Conservation (phyloP, 2,888 invertebrate species). For the Thyatira batis region DNA sequence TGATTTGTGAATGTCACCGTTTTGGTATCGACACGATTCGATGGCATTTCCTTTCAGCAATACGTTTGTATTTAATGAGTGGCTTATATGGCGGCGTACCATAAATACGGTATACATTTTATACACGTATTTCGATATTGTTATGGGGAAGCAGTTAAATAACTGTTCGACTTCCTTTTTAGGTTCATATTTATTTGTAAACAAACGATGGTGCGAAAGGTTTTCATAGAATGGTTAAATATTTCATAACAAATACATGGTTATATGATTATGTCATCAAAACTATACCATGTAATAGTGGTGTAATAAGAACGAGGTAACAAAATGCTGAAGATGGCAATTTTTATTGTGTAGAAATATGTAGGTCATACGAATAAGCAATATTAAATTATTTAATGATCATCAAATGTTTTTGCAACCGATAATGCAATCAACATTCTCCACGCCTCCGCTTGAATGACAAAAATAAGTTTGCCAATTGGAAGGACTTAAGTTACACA, state of each 20-base stretch:
- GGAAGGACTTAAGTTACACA: background rate
- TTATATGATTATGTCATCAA: slow-evolving; percentile 34
- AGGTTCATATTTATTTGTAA: slow-evolving; percentile 59
- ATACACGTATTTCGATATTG: slow-evolving; percentile 55
- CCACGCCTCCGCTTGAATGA: background rate
- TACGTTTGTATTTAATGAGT: slow-evolving; percentile 53
- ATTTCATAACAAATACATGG: slow-evolving; percentile 34
- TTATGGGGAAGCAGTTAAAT: slow-evolving; percentile 51
- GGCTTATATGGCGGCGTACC: slow-evolving; percentile 53
- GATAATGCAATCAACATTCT: background rate
- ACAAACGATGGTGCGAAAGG: slow-evolving; percentile 48
- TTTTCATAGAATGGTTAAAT: slow-evolving; percentile 2
- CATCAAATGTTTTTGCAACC: background rate
- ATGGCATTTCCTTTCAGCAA: slow-evolving; percentile 67
- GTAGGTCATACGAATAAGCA: slow-evolving; percentile 18
- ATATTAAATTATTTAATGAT: slow-evolving; percentile 13
- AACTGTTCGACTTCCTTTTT: slow-evolving; percentile 59
- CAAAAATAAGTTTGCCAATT: background rate
- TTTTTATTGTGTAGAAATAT: slow-evolving; percentile 26
- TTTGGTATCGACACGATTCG: slow-evolving; percentile 60
- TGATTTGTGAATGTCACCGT: slow-evolving; percentile 7
- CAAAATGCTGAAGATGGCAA: background rate
- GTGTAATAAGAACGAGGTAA: slow-evolving; percentile 23
- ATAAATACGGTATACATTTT: slow-evolving; percentile 56
- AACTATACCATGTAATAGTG: slow-evolving; percentile 30